Evolutionary conservation across 2,113 vertebrate species (phyloP), one percentile per base, ranked within the genome.

Genomic region (Sigmodon hispidus): DNA sequence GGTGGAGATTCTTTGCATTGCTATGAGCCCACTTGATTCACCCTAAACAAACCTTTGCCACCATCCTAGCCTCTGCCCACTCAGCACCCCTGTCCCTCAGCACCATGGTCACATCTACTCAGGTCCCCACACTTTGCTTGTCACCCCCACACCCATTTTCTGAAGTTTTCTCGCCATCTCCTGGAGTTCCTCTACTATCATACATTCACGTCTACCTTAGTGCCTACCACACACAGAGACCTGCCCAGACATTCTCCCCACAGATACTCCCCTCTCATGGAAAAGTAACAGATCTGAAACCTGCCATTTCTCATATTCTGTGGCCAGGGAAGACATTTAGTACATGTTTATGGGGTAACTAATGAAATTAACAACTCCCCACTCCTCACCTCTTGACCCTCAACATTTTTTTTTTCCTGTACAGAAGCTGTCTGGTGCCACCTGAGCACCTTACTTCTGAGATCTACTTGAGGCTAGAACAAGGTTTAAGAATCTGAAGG

Each of bases 181-280:
- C n/a, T 43, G 36, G 48, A 70, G 34, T 8, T 59, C 22, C 55
- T 59, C 55, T 63, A 34, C 50, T 5, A 10, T 3, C 4, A 55
- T 3, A 4, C 1, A 17, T 57, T 73, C 26, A 29, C 34, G 7
- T 69, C 43, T n/a, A 5, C 36, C 8, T 34, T 77, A 1, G 22
- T 21, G 0, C 24, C 26, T 55, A 10, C 59, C 29, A 43, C 16
- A 0, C 31, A 0, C 7, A 55, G 17, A 67, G 31, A 87, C 75
- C 5, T 13, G 10, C 45, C 65, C 0, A 29, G 40, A 26, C 1
- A 0, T 36, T 43, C 52, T 52, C n/a, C 70, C 4, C 22, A 17
- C 16, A 7, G 43, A 59, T 40, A 93, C 6, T 3, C 52, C 1
- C n/a, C 29, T 50, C 79, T 24, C 43, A 59, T 36, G 36, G 61